Conservation (phyloP, 2,113 vertebrate genomes). For the Electrona antarctica region DNA sequence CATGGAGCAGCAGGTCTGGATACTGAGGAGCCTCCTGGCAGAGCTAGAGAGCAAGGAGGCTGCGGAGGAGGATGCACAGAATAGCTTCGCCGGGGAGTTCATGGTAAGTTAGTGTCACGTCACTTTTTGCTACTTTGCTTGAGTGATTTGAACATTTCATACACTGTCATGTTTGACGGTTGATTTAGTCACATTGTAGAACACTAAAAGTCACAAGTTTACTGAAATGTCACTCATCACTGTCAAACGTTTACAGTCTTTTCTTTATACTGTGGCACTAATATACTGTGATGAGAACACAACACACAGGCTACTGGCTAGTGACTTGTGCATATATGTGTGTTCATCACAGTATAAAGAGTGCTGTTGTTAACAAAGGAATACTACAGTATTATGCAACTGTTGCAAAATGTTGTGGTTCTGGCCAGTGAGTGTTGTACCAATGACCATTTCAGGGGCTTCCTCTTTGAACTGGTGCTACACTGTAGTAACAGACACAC, state of each 20-base stretch:
- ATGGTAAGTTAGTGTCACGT: conserved; percentile 65
- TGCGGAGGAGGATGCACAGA: conserved; percentile 36
- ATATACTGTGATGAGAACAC: not conserved
- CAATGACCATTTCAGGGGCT: conserved; percentile 24
- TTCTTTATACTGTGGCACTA: too few relatives aligned
- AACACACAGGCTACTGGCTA: conserved; percentile 6
- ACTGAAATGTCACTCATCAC: too few relatives aligned
- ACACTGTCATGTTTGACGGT: not conserved
- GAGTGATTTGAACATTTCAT: not conserved
- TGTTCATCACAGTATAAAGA: not conserved
- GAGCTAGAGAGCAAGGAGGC: conserved; percentile 66
- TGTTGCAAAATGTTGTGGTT: not conserved
- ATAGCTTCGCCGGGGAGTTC: conserved; percentile 71
- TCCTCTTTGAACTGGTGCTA: conserved; percentile 59
- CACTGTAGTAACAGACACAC: not conserved
- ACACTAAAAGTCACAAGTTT: not conserved
- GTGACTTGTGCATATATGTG: not conserved
- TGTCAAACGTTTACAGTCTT: too few relatives aligned
- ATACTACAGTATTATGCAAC: too few relatives aligned
- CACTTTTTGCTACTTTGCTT: not conserved
- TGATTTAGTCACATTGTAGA: not conserved
- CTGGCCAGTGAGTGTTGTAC: not conserved
- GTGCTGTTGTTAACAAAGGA: too few relatives aligned
- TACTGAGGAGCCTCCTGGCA: conserved; percentile 68
- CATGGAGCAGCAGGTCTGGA: conserved; percentile 73